A percentile compares a stretch with the other conserved stretches of the same genome.
Evolutionary conservation across 2,113 vertebrate genomes (phyloP).

Genomic region (Mionectes macconnelli): DNA sequence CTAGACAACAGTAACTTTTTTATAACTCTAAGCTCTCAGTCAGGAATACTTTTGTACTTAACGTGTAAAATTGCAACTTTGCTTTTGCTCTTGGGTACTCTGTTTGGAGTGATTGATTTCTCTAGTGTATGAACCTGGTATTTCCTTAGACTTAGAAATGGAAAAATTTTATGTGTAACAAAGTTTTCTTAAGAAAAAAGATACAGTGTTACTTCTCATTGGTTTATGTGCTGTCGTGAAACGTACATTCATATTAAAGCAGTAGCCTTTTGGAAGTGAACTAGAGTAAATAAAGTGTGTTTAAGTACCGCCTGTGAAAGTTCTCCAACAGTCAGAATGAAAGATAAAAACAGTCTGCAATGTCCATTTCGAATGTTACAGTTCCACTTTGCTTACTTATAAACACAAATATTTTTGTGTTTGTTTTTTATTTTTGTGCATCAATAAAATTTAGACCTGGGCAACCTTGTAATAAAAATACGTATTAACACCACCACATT

Average conservation of each 20-base stretch:
- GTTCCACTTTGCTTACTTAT: background rate
- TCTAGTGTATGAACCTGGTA: background rate
- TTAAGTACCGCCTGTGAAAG: background rate
- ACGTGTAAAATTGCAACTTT: background rate
- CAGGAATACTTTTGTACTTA: background rate
- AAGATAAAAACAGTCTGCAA: background rate
- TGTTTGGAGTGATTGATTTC: background rate
- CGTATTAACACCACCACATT: background rate
- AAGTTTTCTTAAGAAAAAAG: background rate
- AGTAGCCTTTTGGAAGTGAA: background rate
- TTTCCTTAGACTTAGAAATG: background rate
- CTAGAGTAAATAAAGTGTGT: background rate
- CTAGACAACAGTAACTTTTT: background rate
- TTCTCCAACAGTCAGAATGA: slow-evolving; percentile 7
- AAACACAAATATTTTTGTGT: too few species aligned
- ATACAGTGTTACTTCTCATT: background rate
- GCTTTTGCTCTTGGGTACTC: background rate
- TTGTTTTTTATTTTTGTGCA: too few species aligned
- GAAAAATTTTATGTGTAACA: background rate
- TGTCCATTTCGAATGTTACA: slow-evolving; percentile 4
- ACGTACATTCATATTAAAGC: background rate
- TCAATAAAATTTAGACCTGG: background rate
- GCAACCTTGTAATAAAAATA: background rate
- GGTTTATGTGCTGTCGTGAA: background rate
- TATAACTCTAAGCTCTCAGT: background rate